Evolutionary conservation across 1,140 invertebrate species (phyloP), one percentile per base, ranked within the genome.

Genomic region (Frieseomelitta varia): DNA sequence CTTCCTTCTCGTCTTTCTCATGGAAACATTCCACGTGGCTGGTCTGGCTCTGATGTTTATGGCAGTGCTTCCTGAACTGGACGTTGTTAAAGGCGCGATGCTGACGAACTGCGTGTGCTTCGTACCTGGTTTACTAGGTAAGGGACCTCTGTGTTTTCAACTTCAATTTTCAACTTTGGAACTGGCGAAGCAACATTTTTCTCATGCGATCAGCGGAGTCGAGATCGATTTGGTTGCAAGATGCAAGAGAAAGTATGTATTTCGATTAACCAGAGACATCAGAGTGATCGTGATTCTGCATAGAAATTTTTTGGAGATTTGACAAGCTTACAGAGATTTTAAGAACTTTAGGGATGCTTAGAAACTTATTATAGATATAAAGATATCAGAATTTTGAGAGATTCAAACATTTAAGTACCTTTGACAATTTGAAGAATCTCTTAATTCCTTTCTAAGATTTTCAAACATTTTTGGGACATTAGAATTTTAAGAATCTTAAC

Each of bases 51-150:
- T 99, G 34, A 94, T 99, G 84, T 96, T 99, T 84, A 98, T 98
- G 91, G 96, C 97, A 53, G 97, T 99, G 58, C 95, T 99, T 11
- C 99, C 99, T 1, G 97, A 98, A 90, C 93, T 99, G 56, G 98
- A 99, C 93, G 98, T 98, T 39, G 97, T 99, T 58, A 98, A 98
- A 94, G 98, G 98, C 6, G 97, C 98, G 17, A 98, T 99, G 97
- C 95, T 99, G 51, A 98, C 99, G 14, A 99, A 99, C 94, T 99
- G 98, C 90, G 96, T 99, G 27, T 99, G 98, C 93, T 97, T 99
- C 73, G 95, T 99, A 10, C 99, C 99, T 1, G 97, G 97, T 65
- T 94, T 98, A n/a, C 94, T 97, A 67, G 96, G 97, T 96, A 94
- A 94, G 92, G 90, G 14, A 51, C 11, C 1, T 24, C 4, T 56